Evolutionary conservation across 2,113 vertebrate genomes (phyloP).

Genomic region (Pterocles orientalis): DNA sequence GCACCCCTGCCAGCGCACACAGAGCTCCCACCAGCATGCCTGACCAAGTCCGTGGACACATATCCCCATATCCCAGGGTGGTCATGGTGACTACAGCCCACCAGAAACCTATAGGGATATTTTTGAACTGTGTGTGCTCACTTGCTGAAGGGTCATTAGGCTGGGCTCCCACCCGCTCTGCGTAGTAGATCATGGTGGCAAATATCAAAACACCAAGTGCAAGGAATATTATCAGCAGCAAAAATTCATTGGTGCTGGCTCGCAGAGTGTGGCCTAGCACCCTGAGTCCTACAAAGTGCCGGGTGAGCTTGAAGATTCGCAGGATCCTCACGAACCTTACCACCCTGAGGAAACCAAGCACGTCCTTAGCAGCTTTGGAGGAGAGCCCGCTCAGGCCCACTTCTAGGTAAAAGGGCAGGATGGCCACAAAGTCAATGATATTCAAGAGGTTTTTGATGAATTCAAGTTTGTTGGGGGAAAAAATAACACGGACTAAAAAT

Average conservation of each 20-base stretch:
- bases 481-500: conserved; percentile 93
- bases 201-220: conserved; percentile 97
- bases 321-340: conserved; percentile 97
- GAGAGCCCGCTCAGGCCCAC: conserved; percentile 95
- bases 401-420: conserved; percentile 96
- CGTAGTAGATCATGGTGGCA: conserved; percentile 99
- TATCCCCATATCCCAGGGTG: conserved; percentile 95
- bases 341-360: conserved; percentile 96
- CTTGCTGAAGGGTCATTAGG: conserved; percentile 92
- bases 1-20: conserved; percentile 91
- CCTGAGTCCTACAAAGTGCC: conserved; percentile 94
- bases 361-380: conserved; percentile 97
- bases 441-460: conserved; percentile 96
- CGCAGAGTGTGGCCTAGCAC: conserved; percentile 95
- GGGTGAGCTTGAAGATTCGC: conserved; percentile 97
- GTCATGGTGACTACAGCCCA: conserved; percentile 99
- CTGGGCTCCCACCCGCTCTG: conserved; percentile 92
- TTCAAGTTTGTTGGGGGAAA: conserved; percentile 96
- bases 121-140: conserved; percentile 94
- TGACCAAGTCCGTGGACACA: conserved; percentile 98
- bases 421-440: conserved; percentile 98
- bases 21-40: conserved; percentile 97
- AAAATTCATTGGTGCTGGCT: conserved; percentile 95
- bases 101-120: conserved; percentile 99
- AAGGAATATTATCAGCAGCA: conserved; percentile 97